Evolutionary conservation across 2,797 vertebrate species (phyloP).

Genomic region (Semaprochilodus insignis): DNA sequence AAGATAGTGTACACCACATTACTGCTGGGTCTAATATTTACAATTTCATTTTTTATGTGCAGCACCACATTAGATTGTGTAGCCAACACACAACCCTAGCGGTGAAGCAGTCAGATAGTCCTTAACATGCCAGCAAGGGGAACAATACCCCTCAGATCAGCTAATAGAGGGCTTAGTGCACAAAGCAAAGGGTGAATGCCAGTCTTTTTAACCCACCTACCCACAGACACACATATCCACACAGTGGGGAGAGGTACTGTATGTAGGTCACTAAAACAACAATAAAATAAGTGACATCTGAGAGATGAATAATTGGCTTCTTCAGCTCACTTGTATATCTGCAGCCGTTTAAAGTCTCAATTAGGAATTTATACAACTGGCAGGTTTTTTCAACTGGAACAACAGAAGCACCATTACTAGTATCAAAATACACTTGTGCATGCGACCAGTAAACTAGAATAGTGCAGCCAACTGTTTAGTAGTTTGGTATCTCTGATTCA

Average conservation of each 20-base stretch:
- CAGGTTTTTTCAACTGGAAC: background rate
- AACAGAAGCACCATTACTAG: background rate
- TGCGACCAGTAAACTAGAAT: background rate
- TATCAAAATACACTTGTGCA: background rate
- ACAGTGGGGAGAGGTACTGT: slow-evolving; percentile 27
- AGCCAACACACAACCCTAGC: background rate
- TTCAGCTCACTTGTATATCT: background rate
- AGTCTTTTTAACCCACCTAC: background rate
- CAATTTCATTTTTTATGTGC: too few species aligned
- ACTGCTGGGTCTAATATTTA: too few species aligned
- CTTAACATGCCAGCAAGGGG: slow-evolving; percentile 10
- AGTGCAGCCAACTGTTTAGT: background rate
- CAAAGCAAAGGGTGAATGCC: slow-evolving; percentile 20
- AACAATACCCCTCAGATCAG: slow-evolving; percentile 21
- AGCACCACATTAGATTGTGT: background rate
- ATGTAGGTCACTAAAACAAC: slow-evolving; percentile 33
- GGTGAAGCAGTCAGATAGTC: slow-evolving; percentile 1
- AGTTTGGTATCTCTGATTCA: too few species aligned
- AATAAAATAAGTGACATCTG: slow-evolving; percentile 47
- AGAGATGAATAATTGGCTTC: background rate
- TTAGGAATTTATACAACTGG: background rate
- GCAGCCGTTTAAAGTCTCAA: background rate
- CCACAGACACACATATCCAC: background rate
- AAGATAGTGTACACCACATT: too few species aligned
- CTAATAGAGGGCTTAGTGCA: background rate